Base-by-base conservation (phyloP, 2,797 vertebrate species). In the Poeciliopsis gracilis region DNA sequence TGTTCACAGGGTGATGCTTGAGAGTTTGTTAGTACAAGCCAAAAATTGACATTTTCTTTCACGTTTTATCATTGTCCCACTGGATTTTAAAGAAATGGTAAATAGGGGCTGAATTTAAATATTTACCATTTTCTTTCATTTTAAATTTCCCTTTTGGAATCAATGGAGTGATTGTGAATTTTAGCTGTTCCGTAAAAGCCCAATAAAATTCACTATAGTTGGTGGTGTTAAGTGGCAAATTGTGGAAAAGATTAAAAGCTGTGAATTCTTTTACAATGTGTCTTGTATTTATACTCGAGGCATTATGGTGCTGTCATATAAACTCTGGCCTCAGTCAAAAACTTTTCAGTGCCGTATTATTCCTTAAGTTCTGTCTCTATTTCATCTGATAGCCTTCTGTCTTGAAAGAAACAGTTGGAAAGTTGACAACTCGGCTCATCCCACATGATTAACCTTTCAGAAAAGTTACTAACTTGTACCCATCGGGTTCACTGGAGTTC, bases 391-490 rank as follows among this genome's bases (percentile, higher is more conserved):
- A 67, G 76, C 25, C 16, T 63, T 71, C 51, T 46, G 20, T 36
- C 76, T 72, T 76, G 49, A 77, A 53, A 79, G 23, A 63, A 43
- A 75, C 30, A 41, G 67, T 45, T 63, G 38, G 72, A 77, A 77
- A 33, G 41, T 28, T 8, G 25, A 28, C 16, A 70, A n/a, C 5
- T 41, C 2, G 9, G 36, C 66, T 70, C 23, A 69, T 69, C 41
- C 25, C 67, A 70, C 11, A n/a, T n/a, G 25, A 70, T 70, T 45
- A 7, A 45, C 41, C 38, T 23, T 28, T 70, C 43, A 70, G 25
- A 70, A 45, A 70, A 70, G 25, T 70, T 70, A n/a, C 6, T 8
- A 70, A 70, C 67, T 28, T 70, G 38, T 45, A n/a, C 38, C 15
- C 6, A 8, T 41, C 10, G 1, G 23, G 23, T 5, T 41, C 36